Percentiles rank a stretch among this genome's conserved stretches.
phyloP scores from a whole-genome alignment of 2,113 vertebrate species.

The Columbina picui region DNA sequence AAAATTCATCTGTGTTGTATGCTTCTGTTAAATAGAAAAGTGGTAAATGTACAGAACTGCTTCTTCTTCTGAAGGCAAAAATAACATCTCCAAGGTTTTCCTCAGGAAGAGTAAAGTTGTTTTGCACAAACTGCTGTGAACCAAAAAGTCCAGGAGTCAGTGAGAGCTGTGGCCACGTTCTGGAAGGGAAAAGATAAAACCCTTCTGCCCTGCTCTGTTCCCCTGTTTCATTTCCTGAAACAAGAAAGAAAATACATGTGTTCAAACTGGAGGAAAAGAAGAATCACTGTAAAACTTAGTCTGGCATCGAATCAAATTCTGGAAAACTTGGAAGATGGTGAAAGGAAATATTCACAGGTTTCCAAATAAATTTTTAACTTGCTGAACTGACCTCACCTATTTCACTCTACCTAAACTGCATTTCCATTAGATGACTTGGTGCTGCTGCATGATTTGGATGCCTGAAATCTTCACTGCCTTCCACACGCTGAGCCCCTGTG shows the following conservation, averaged over 20 bases:
- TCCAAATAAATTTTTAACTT: not conserved
- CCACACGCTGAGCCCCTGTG: not conserved
- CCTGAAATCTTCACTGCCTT: not conserved
- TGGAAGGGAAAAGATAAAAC: not conserved
- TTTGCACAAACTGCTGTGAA: not conserved
- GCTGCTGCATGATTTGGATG: not conserved
- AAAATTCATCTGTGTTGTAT: not conserved
- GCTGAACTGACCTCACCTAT: not conserved
- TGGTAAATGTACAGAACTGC: not conserved
- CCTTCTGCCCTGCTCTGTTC: not conserved
- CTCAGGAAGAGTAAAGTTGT: not conserved
- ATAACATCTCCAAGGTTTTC: not conserved
- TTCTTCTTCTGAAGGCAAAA: not conserved
- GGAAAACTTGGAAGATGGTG: not conserved
- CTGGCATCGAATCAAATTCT: not conserved
- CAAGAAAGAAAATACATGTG: not conserved
- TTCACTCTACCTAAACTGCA: not conserved
- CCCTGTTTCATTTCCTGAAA: not conserved
- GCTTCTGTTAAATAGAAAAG: not conserved
- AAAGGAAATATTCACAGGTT: not conserved
- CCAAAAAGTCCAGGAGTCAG: not conserved
- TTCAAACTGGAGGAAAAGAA: not conserved
- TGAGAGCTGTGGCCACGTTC: not conserved
- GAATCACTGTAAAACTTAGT: not conserved
- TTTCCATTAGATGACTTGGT: not conserved